Conservation (phyloP, 2,113 vertebrate genomes). For the Hucho hucho region DNA sequence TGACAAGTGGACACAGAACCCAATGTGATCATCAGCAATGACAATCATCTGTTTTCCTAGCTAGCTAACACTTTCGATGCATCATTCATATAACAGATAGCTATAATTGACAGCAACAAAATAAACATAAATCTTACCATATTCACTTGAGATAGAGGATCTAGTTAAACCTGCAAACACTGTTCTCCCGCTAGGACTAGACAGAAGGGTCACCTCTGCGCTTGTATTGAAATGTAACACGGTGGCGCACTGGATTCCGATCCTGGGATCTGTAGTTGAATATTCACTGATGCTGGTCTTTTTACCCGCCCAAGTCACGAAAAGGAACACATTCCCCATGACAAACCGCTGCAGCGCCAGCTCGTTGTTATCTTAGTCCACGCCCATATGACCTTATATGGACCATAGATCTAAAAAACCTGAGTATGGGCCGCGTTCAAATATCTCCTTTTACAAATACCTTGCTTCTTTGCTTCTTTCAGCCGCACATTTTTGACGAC, state of each 20-base stretch:
- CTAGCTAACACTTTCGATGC: not conserved
- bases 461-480: not conserved
- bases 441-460: not conserved
- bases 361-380: not conserved
- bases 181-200: constrained; percentile 33
- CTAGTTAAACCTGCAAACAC: constrained; percentile 1
- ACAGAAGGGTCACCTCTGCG: constrained; percentile 35
- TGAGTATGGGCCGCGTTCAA: constrained; percentile 5
- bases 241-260: not conserved
- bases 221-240: constrained; percentile 19
- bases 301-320: accelerated
- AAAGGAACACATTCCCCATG: constrained; percentile 50
- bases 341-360: constrained; percentile 25
- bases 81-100: not conserved
- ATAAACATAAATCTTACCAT: constrained; percentile 59
- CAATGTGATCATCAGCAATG: not conserved
- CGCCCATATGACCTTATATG: constrained; percentile 44
- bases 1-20: not conserved
- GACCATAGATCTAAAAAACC: constrained; percentile 32
- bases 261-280: constrained; percentile 44
- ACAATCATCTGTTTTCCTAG: not conserved
- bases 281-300: accelerated
- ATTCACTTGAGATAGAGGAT: constrained; percentile 7
- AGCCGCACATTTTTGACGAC: no score
- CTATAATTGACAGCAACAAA: not conserved